Percentiles rank a stretch among this genome's conserved stretches.
Evolutionary conservation across 1,140 invertebrate species (phyloP).

Genomic region (Meloidogyne hapla): DNA sequence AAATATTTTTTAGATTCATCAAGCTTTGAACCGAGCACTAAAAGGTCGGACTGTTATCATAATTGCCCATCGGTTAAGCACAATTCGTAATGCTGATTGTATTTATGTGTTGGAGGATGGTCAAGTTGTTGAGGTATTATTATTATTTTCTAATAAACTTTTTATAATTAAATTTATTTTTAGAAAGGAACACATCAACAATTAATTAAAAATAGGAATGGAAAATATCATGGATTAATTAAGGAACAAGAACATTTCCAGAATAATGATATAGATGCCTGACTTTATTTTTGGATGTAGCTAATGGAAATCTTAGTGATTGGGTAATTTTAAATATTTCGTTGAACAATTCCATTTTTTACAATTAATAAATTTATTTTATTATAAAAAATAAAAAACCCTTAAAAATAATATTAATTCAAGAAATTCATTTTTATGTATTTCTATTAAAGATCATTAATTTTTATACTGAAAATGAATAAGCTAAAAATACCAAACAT

Average conservation of each 20-base stretch:
- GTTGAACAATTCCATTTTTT: too few species aligned
- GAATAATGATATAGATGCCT: not conserved
- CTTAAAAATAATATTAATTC: too few species aligned
- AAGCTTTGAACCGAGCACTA: constrained; percentile 66
- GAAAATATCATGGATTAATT: constrained; percentile 11
- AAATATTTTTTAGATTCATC: constrained; percentile 64
- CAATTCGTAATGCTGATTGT: constrained; percentile 73
- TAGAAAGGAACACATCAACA: constrained; percentile 49
- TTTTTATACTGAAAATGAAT: too few species aligned
- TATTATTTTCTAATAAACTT: constrained; percentile 57
- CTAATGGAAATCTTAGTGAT: too few species aligned
- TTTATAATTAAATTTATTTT: constrained; percentile 12
- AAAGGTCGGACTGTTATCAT: constrained; percentile 72
- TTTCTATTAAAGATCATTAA: too few species aligned
- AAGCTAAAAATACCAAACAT: too few species aligned
- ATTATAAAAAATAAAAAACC: too few species aligned
- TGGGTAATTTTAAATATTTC: too few species aligned
- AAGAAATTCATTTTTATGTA: too few species aligned
- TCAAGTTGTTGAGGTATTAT: constrained; percentile 36
- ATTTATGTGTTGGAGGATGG: constrained; percentile 43
- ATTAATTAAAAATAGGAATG: constrained; percentile 30
- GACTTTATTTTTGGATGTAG: too few species aligned
- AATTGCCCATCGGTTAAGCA: constrained; percentile 76
- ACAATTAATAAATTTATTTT: too few species aligned
- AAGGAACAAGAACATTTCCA: constrained; percentile 6